Conservation (phyloP, 2,113 vertebrate genomes). For the Rhagologus leucostigma region DNA sequence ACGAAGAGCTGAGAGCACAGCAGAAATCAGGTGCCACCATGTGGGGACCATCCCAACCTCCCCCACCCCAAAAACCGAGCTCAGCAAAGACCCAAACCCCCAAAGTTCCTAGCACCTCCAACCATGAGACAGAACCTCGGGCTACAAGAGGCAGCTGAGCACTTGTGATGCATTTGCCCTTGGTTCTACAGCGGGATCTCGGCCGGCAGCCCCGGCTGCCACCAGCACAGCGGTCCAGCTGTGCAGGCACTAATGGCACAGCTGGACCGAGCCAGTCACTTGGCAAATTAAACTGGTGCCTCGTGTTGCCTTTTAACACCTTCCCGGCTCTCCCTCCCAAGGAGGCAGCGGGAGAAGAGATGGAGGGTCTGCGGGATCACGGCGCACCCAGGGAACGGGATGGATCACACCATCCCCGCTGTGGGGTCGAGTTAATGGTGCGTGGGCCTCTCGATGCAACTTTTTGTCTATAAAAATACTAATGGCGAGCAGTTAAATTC, state of each 20-base stretch:
- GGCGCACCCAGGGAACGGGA: not conserved
- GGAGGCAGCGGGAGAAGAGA: not conserved
- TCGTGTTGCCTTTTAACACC: not conserved
- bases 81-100: not conserved
- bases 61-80: not conserved
- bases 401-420: not conserved
- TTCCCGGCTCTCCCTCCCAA: not conserved
- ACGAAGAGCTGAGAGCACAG: accelerated
- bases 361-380: not conserved
- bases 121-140: not conserved
- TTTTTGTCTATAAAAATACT: not conserved
- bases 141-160: not conserved
- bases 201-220: conserved; percentile 1
- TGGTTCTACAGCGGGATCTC: not conserved
- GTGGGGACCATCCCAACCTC: accelerated
- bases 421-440: not conserved
- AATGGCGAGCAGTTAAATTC: not conserved
- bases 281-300: conserved; percentile 59
- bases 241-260: conserved; percentile 33
- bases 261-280: conserved; percentile 55
- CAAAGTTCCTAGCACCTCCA: accelerated
- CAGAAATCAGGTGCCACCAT: not conserved
- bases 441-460: not conserved
- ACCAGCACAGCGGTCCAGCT: conserved; percentile 9
- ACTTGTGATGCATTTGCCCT: not conserved